Conservation (phyloP, 2,888 invertebrate species). For the Parnassius orleans region DNA sequence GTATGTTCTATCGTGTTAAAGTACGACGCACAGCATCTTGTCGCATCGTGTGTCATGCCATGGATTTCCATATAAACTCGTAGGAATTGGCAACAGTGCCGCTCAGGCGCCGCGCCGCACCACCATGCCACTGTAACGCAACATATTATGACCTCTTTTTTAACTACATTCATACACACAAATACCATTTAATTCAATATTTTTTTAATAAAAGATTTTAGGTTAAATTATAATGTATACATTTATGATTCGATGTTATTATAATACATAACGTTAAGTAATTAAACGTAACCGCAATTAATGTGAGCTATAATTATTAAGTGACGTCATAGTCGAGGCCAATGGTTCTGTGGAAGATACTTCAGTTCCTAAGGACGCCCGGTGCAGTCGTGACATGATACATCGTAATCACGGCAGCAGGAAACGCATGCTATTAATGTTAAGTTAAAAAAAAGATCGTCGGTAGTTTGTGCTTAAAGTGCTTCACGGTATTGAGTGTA, state of each 20-base stretch:
- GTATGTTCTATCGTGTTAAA: no score
- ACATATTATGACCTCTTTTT: no score
- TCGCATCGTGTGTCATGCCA: no score
- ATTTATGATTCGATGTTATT: conserved; percentile 16
- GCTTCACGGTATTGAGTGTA: conserved; percentile 42
- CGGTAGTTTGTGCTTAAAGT: conserved; percentile 28
- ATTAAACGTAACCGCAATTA: conserved; percentile 29
- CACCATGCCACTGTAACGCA: no score
- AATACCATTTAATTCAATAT: no score
- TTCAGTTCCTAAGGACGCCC: conserved; percentile 52
- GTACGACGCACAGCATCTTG: no score
- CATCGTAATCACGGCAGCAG: conserved; percentile 50
- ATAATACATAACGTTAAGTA: conserved; percentile 22
- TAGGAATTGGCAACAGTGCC: no score
- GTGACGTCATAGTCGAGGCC: conserved; percentile 62
- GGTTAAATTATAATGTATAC: no score
- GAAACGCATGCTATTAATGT: conserved; percentile 43
- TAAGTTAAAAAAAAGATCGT: conserved; percentile 12
- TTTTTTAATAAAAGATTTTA: no score
- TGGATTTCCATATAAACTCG: no score
- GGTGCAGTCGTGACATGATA: conserved; percentile 55
- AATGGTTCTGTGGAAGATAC: conserved; percentile 46
- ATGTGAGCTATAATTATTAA: conserved; percentile 40
- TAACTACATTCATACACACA: no score
- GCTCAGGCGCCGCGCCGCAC: no score